Base-by-base conservation (phyloP, 2,797 vertebrate genomes). In the Bryconaethiops microstoma region DNA sequence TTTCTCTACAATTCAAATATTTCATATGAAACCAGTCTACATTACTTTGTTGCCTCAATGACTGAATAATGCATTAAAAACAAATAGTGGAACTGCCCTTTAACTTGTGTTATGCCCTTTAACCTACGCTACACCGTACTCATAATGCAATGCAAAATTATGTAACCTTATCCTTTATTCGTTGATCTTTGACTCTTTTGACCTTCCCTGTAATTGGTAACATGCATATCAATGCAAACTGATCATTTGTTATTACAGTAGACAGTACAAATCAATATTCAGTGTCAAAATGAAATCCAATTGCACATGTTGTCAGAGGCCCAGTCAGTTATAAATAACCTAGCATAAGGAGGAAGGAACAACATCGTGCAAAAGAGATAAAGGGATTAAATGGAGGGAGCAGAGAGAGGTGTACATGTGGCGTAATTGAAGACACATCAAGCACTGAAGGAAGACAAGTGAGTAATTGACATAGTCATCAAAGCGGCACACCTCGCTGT, bases 361-460 rank as follows among this genome's bases (percentile, higher is more conserved):
- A 63, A 25, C 50, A 74, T 17, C 54, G 13, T n/a, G 17, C 14
- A 50, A 63, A 70, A 69, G 72, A 6, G 83, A 78, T 60, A 82
- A 72, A 71, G 52, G 74, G 69, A 63, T 77, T 72, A 48, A 42
- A 77, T 19, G 55, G 59, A 67, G 39, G 78, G 23, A 65, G 55
- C 74, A 21, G 10, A 25, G 48, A 55, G 59, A 77, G 71, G 84
- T 74, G 45, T 64, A 60, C 45, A 63, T 79, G 52, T 77, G 72
- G 67, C 42, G 40, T 73, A 81, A 81, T 77, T 65, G 67, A 64
- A 81, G 79, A 52, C 71, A 78, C n/a, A 64, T 86, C 80, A 77
- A 74, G 80, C 70, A 35, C 39, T 8, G 42, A 6, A 5, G 69
- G 45, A 59, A 72, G 54, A 62, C 29, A 50, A 72, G 63, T 76